Evolutionary conservation across 2,888 invertebrate species (phyloP), one percentile per base, ranked within the genome.

Genomic region (Augochlorella aurata): DNA sequence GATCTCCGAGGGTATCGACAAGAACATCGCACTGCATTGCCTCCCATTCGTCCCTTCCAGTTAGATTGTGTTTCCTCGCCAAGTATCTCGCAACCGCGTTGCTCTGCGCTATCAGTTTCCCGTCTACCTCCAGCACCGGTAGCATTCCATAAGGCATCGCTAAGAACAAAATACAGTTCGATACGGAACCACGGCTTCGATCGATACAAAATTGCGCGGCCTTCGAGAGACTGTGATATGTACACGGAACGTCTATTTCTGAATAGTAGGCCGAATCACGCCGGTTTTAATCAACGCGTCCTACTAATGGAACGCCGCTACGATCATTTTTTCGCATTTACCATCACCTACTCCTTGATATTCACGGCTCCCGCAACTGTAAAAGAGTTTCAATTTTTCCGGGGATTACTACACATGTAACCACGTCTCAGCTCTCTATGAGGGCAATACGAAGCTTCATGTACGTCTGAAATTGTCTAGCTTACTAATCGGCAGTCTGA

Each of bases 51-150:
- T 94, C 94, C 85, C 94, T 94, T n/a, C 95, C 95, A 24, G 94
- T 93, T 77, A 95, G 93, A 10, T 94, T 94, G 87, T 94, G 94
- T 85, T 95, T 93, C 72, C 94, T 93, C 0, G 95, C 95, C 80
- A 95, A 90, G 92, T 94, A 95, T 88, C 95, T 93, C 9, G 94
- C 95, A 77, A 95, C 95, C 12, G 95, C 95, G 86, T 94, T 94
- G 83, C 95, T 95, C 87, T 95, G 95, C 52, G 94, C 94, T 58
- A 95, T 93, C 74, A 93, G 92, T 84, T 94, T 94, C n/a, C 95
- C 95, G 87, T 95, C 95, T 76, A 95, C 94, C 91, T 95, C 95
- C 89, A 95, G 90, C 44, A 95, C 94, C 1, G 95, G 95, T 66
- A 95, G 92, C 93, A 94, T 94, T 71, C 95, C 95, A 86, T 95